These are phyloP conservation scores for Morone saxatilis DNA, from an alignment of 2,113 vertebrate species.

Conservation along the genomic window DNA sequence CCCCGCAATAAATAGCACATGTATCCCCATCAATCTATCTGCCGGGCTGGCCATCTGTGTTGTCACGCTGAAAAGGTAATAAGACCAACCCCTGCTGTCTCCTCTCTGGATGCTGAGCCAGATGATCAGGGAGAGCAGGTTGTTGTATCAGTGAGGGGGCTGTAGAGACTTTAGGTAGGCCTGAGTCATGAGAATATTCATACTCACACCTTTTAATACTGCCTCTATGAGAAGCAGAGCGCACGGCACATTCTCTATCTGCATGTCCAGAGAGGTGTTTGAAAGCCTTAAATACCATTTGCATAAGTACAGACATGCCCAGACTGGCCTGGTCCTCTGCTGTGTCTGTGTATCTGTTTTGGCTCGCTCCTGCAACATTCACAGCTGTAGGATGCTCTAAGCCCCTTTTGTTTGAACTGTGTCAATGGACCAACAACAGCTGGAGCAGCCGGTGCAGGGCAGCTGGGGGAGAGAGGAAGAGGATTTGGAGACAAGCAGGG, in stretches of 20 bases:
- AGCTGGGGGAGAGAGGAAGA: conserved; percentile 70
- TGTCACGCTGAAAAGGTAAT: conserved; percentile 74
- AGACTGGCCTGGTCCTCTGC: conserved; percentile 36
- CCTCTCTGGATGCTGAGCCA: conserved; percentile 61
- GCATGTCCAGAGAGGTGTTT: neutral
- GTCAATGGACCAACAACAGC: conserved; percentile 79
- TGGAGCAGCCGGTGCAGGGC: conserved; percentile 74
- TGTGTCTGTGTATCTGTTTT: conserved; percentile 62
- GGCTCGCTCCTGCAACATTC: conserved; percentile 55
- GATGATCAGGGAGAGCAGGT: conserved; percentile 56
- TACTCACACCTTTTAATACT: conserved; percentile 47
- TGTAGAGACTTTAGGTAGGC: conserved; percentile 19
- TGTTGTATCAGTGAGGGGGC: conserved; percentile 39
- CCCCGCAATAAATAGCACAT: conserved; percentile 65
- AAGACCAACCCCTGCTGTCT: conserved; percentile 64
- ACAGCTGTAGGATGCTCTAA: conserved; percentile 76
- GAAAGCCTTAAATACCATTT: conserved; percentile 34
- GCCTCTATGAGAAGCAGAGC: neutral
- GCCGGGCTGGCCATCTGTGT: conserved; percentile 78
- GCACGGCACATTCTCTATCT: conserved; percentile 2
- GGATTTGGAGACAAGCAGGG: conserved; percentile 70
- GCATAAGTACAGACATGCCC: conserved; percentile 37
- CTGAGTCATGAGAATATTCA: conserved; percentile 59
- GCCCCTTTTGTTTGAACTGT: conserved; percentile 77
- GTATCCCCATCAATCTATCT: conserved; percentile 76